Evolutionary conservation across 2,113 vertebrate species (phyloP), one percentile per base, ranked within the genome.

Genomic region (Salvator merianae): DNA sequence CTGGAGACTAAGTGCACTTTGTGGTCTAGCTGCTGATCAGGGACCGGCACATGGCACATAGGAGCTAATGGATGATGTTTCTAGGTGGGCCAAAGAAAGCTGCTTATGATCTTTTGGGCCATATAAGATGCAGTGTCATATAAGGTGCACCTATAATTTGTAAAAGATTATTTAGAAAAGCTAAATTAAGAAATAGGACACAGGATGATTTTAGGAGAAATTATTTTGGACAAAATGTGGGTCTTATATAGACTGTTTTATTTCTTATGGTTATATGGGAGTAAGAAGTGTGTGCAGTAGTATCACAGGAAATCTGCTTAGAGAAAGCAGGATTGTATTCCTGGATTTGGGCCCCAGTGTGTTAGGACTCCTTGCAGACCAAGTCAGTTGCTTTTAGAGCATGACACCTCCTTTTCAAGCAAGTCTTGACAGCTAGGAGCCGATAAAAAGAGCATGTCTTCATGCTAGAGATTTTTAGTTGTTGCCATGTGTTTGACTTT

Each of bases 391-490:
- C 38, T 75, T 55, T 75, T 55, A 69, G 66, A 32, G 43, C 70
- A 18, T 55, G 66, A 22, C 70, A 8, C 47, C 47, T 81, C 12
- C 24, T 65, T 65, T 74, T 66, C 71, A 91, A 71, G 81, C 87
- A 28, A 14, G n/a, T 77, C 84, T 68, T 79, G 72, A 50, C 32
- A 38, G 70, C 72, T 87, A 69, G 89, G 86, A 47, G 81, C 73
- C 83, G 85, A 47, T 73, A 84, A 89, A 91, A 9, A 84, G 73
- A 10, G 26, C 50, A 66, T 24, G 47, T 84, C 62, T 81, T 66
- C 80, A 53, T 92, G 93, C 86, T 87, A 89, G 87, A 91, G 86
- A 79, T 85, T 79, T 79, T 86, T 86, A 88, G 91, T 92, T 93
- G 84, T 92, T 1, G 18, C 80, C 90, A 92, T 76, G 8, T 14